These are phyloP conservation scores for Peromyscus eremicus DNA, from an alignment of 2,797 vertebrate genomes.

Conservation along the genomic window DNA sequence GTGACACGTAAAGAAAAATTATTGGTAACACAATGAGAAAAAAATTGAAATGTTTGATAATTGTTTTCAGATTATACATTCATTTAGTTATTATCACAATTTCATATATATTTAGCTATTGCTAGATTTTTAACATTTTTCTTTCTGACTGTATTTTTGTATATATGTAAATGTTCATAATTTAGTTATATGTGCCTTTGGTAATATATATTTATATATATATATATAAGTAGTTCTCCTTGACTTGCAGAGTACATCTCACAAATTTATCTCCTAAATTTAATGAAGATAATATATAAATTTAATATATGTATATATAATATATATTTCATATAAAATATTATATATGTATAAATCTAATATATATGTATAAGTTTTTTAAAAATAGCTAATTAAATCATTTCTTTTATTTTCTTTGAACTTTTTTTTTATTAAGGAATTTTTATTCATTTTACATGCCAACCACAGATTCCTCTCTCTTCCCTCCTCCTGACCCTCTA, in stretches of 20 bases:
- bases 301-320: neutral
- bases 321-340: no score
- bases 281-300: neutral
- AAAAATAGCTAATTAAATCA: neutral
- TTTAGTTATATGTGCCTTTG: neutral
- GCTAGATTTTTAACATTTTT: neutral
- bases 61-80: neutral
- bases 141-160: neutral
- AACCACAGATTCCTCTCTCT: no score
- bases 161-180: neutral
- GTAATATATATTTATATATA: neutral
- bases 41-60: neutral
- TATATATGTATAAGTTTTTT: neutral
- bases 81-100: neutral
- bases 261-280: neutral
- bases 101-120: slow-evolving; percentile 24
- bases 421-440: no score
- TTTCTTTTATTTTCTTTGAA: no score
- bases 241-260: neutral
- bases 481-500: no score
- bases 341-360: no score
- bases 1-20: neutral
- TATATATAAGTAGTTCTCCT: neutral
- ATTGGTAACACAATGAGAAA: neutral
- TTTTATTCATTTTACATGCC: no score